Conservation (phyloP, 2,888 invertebrate genomes). For the Syritta pipiens region DNA sequence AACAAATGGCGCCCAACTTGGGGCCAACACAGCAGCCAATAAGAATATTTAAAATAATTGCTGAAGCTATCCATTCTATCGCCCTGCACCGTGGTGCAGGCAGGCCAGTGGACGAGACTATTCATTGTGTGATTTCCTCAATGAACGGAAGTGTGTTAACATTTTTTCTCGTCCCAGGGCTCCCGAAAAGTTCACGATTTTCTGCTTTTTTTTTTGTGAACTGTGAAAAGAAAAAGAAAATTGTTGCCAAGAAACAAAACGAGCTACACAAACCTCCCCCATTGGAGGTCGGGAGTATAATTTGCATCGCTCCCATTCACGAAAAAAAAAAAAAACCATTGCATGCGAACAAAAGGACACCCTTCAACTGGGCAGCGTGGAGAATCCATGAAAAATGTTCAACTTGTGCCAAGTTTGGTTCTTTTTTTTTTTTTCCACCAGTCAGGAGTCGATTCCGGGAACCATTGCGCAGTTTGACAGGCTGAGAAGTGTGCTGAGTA, state of each 20-base stretch:
- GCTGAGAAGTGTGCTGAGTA: no score
- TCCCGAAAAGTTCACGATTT: no score
- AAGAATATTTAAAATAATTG: conserved; percentile 7
- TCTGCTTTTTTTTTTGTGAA: neutral
- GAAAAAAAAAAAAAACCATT: conserved; percentile 6
- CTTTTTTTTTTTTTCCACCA: neutral
- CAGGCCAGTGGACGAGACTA: neutral
- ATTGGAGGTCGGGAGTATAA: conserved; percentile 12
- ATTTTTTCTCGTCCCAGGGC: neutral
- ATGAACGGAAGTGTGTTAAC: conserved; percentile 23
- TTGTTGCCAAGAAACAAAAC: conserved; percentile 32
- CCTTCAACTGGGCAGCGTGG: conserved; percentile 21
- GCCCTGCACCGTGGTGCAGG: no score
- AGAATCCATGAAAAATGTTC: conserved; percentile 7
- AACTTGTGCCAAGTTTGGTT: conserved; percentile 9
- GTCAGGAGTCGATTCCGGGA: neutral
- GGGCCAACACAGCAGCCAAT: neutral
- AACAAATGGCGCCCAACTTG: conserved; percentile 28
- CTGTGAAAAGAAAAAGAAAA: neutral
- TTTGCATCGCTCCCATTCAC: conserved; percentile 18
- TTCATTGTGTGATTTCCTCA: neutral
- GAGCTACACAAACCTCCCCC: neutral
- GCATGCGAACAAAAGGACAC: conserved; percentile 21
- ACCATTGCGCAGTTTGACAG: no score
- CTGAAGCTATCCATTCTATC: conserved; percentile 3